Conservation (phyloP, 30 jellyfish, hydroid and myxozoan genomes). For the Turritopsis dohrnii region DNA sequence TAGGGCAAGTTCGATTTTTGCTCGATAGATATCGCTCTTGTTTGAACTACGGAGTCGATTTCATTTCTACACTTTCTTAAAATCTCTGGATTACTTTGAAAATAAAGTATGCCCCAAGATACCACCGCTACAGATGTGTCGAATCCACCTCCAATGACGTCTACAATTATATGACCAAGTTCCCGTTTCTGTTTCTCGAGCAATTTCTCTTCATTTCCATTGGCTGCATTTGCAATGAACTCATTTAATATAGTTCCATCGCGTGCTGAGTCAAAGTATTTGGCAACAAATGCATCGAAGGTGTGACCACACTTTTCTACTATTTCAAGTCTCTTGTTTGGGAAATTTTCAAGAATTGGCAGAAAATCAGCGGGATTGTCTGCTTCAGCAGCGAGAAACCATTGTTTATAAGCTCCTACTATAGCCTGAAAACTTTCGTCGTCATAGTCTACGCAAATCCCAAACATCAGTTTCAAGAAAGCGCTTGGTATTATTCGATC, state of each 20-base stretch:
- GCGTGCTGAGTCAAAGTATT: background rate
- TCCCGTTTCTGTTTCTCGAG: background rate
- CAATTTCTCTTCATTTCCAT: background rate
- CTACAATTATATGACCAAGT: slow-evolving; percentile 8
- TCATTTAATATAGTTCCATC: background rate
- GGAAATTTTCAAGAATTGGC: slow-evolving; percentile 1
- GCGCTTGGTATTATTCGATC: slow-evolving; percentile 20
- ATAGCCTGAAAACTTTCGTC: background rate
- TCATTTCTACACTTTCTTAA: slow-evolving; percentile 17
- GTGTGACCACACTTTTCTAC: background rate
- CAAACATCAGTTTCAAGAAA: slow-evolving; percentile 19
- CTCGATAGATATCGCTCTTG: background rate
- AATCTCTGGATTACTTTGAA: background rate
- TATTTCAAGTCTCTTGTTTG: slow-evolving; percentile 16
- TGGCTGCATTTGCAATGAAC: background rate
- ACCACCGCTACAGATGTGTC: slow-evolving; percentile 33
- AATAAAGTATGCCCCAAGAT: slow-evolving; percentile 20
- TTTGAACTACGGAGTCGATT: background rate
- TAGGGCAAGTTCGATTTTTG: background rate
- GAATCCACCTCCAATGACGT: slow-evolving; percentile 35
- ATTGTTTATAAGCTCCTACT: background rate
- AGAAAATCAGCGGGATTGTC: slow-evolving; percentile 39
- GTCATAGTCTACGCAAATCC: slow-evolving; percentile 6
- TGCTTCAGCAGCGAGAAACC: slow-evolving; percentile 37
- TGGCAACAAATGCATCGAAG: background rate